Evolutionary conservation across 2,888 invertebrate genomes (phyloP).

Genomic region (Chorisops tibialis): DNA sequence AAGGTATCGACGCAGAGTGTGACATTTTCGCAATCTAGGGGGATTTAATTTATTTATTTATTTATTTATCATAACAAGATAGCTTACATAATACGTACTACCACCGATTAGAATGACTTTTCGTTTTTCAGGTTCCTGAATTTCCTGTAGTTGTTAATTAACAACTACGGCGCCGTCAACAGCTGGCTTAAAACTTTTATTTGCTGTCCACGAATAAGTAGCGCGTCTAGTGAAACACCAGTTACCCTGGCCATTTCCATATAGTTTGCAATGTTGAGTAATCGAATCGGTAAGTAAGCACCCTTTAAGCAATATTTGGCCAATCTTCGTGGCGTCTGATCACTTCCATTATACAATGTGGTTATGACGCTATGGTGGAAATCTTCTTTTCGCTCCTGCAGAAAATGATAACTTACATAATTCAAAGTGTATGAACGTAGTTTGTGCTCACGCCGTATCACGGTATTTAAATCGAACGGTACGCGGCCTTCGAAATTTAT

Average conservation of each 20-base stretch:
- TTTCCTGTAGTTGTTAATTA: conserved; percentile 90
- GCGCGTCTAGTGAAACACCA: conserved; percentile 88
- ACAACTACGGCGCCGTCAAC: conserved; percentile 80
- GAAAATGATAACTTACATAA: conserved; percentile 96
- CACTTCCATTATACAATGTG: conserved; percentile 90
- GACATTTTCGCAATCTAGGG: too few relatives aligned
- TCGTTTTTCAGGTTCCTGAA: too few relatives aligned
- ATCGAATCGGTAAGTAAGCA: conserved; percentile 88
- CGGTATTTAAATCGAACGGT: conserved; percentile 91
- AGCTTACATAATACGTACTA: too few relatives aligned
- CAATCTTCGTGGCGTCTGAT: conserved; percentile 86
- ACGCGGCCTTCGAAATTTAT: conserved; percentile 97
- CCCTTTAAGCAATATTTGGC: conserved; percentile 99
- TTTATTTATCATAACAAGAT: too few relatives aligned
- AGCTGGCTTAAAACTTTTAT: conserved; percentile 98
- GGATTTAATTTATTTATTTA: too few relatives aligned
- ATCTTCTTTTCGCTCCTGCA: conserved; percentile 99
- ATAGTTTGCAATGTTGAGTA: conserved; percentile 95
- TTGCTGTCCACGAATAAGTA: conserved; percentile 95
- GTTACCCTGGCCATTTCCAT: conserved; percentile 99
- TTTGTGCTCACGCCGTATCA: conserved; percentile 93
- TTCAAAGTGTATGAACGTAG: conserved; percentile 95
- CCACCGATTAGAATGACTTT: too few relatives aligned
- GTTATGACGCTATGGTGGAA: conserved; percentile 98
- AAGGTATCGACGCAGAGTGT: too few relatives aligned